Conservation (phyloP, 64 coral and sea anemone genomes). For the Dendronephthya gigantea region DNA sequence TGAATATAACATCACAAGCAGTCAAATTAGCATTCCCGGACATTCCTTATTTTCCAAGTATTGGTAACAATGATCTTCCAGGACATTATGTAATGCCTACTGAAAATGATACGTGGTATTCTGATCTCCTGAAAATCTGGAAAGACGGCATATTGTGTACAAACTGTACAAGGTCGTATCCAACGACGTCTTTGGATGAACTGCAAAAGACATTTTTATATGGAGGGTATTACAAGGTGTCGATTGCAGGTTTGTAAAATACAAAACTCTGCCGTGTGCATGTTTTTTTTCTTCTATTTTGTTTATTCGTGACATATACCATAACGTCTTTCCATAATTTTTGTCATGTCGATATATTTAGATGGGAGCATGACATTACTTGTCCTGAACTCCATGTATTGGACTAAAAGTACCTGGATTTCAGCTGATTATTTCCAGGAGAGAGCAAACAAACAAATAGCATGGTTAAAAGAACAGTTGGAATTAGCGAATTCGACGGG, state of each 20-base stretch:
- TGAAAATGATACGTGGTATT: constrained; percentile 47
- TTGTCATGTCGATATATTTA: not conserved
- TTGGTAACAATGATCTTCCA: constrained; percentile 97
- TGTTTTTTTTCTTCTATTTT: not conserved
- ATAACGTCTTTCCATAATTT: too few species aligned
- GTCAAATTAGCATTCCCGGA: constrained; percentile 29
- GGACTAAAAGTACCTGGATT: constrained; percentile 20
- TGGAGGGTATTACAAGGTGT: constrained; percentile 81
- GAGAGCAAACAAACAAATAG: constrained; percentile 34
- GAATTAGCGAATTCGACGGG: constrained; percentile 7
- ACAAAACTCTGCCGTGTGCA: not conserved
- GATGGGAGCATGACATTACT: constrained; percentile 44
- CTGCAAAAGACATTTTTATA: constrained; percentile 62
- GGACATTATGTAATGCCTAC: constrained; percentile 67
- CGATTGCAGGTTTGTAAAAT: constrained; percentile 52
- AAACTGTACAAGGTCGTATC: constrained; percentile 30
- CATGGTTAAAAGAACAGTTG: constrained; percentile 45
- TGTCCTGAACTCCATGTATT: constrained; percentile 53
- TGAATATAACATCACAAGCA: not conserved
- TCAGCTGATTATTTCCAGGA: not conserved
- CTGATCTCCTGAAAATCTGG: constrained; percentile 43
- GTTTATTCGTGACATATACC: not conserved
- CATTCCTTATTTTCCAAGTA: constrained; percentile 61
- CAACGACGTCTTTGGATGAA: constrained; percentile 26
- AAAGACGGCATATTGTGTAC: constrained; percentile 51